Conservation (phyloP, 2,888 invertebrate genomes). For the Caenorhabditis uteleia region DNA sequence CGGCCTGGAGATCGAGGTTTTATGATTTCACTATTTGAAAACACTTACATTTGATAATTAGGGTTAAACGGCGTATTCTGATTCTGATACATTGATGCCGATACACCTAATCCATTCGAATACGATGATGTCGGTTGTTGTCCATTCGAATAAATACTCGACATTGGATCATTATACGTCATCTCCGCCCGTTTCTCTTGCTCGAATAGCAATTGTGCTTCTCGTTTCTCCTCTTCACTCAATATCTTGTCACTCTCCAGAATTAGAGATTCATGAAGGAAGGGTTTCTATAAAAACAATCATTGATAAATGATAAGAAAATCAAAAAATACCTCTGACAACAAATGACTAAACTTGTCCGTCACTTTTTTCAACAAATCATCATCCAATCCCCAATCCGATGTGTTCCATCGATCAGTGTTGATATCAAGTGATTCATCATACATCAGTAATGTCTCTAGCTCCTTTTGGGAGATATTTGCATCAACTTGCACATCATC, state of each 20-base stretch:
- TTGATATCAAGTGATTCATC: conserved; percentile 67
- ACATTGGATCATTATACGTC: not conserved
- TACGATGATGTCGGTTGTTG: not conserved
- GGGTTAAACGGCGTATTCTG: no score
- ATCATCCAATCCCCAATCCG: conserved; percentile 54
- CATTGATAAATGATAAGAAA: not conserved
- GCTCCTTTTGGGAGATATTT: conserved; percentile 72
- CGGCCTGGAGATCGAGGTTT: not conserved
- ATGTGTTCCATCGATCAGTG: conserved; percentile 29
- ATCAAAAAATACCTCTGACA: conserved; percentile 37
- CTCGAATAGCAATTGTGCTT: conserved; percentile 57
- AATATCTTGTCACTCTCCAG: conserved; percentile 57
- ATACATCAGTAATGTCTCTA: conserved; percentile 76
- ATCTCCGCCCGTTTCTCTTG: conserved; percentile 16
- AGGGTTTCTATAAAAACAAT: conserved; percentile 50
- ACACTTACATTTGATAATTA: not conserved
- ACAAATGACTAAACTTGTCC: conserved; percentile 23
- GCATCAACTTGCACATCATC: conserved; percentile 98
- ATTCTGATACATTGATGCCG: not conserved
- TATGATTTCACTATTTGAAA: not conserved
- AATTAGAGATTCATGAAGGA: conserved; percentile 65
- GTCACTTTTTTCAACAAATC: conserved; percentile 46
- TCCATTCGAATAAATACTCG: not conserved
- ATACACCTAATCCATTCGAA: not conserved
- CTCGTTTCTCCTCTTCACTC: conserved; percentile 60